Evolutionary conservation across 2,888 invertebrate species (phyloP), one percentile per base, ranked within the genome.

Genomic region (Nemapogon koenigi): DNA sequence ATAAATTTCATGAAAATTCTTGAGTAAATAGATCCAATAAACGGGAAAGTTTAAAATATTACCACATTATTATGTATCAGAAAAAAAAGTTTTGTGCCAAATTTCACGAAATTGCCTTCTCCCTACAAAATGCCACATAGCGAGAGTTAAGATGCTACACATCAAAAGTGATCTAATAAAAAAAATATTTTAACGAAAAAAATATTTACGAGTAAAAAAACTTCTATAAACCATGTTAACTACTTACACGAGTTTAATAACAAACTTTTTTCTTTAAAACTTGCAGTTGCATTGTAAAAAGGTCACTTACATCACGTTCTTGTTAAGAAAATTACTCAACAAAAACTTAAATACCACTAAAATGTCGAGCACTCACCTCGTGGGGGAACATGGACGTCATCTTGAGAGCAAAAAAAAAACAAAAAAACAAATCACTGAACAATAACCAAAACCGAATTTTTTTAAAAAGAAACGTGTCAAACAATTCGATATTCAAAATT

Each of bases 291-390:
- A 8, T 2, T 8, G 31, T 3, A 16, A 31, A 31, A 31, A 31
- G 31, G 31, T 31, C 10, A 31, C 16, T 16, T 16, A 33, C 33
- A 11, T 19, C 11, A 33, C 19, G 19, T 19, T 33, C 19, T 33
- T 55, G 49, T 42, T 46, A 51, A 58, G 57, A 45, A 54, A 60
- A 62, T 64, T 70, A 62, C 63, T 50, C 54, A 57, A 64, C 62
- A 71, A 71, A 71, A 71, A 70, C 59, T 14, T 57, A 66, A 72
- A 71, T 70, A 66, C 47, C 71, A 70, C 53, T 49, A 47, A 50
- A 71, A 73, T 68, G 66, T 64, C 71, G 67, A 58, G 57, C 72
- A 70, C 76, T 76, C 64, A 76, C 76, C 76, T 78, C 76, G 51
- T 61, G 53, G n/a, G n/a, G n/a, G 58, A 72, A 76, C 43, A 75